phyloP scores from a whole-genome alignment of 1,140 invertebrate genomes.

The Brachystomella parvula region DNA sequence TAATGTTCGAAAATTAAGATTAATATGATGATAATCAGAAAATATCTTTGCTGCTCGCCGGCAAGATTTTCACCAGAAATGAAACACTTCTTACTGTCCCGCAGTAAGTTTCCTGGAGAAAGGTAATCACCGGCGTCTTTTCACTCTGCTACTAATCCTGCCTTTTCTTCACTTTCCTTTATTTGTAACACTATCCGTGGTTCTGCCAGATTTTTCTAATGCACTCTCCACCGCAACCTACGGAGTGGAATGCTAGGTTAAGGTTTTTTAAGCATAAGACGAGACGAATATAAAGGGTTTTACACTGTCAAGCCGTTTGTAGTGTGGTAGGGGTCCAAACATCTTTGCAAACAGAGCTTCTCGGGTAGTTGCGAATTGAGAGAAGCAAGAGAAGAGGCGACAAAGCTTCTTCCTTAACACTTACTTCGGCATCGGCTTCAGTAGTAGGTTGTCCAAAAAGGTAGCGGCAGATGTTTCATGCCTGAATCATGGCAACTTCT shows the following conservation, averaged over 20 bases:
- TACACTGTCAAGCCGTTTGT: too few species aligned
- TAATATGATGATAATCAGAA: too few species aligned
- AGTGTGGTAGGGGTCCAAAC: not conserved
- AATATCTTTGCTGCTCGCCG: too few species aligned
- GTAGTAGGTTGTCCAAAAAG: not conserved
- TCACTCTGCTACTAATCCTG: too few species aligned
- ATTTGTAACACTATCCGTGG: not conserved
- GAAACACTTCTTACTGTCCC: too few species aligned
- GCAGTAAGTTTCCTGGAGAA: too few species aligned
- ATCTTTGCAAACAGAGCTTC: not conserved
- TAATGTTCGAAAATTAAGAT: too few species aligned
- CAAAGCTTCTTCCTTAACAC: conserved; percentile 4
- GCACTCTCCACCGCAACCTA: not conserved
- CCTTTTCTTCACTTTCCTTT: not conserved
- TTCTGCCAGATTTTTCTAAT: conserved; percentile 1
- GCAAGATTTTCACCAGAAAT: too few species aligned
- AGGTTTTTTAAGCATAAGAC: not conserved
- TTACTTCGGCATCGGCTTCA: not conserved
- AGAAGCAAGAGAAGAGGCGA: not conserved
- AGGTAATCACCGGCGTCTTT: too few species aligned
- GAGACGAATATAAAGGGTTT: conserved; percentile 5
- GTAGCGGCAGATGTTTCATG: too few species aligned
- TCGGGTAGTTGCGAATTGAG: not conserved
- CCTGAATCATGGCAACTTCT: too few species aligned
- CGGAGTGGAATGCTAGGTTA: conserved; percentile 1